Evolutionary conservation across 2,888 invertebrate species (phyloP).

Genomic region (Globia sparganii): DNA sequence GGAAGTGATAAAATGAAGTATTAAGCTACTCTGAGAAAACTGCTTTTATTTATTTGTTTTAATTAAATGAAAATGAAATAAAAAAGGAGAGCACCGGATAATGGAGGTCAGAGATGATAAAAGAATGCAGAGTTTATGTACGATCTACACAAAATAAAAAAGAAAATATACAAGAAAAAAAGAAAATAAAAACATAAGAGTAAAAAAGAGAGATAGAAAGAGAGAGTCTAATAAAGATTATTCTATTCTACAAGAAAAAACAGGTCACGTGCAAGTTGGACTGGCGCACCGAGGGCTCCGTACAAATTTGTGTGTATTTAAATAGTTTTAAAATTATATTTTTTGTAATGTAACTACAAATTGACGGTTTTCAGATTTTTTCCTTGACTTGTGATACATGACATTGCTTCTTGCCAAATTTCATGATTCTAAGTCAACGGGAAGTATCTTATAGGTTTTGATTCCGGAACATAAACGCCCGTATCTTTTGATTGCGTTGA

Average conservation of each 20-base stretch:
- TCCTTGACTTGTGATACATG: too few relatives aligned
- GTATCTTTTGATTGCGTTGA: too few relatives aligned
- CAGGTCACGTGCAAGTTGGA: too few relatives aligned
- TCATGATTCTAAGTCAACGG: too few relatives aligned
- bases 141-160: not conserved
- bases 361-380: too few relatives aligned
- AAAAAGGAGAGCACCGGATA: not conserved
- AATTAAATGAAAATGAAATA: not conserved
- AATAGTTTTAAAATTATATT: too few relatives aligned
- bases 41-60: not conserved
- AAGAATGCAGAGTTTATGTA: not conserved
- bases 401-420: too few relatives aligned
- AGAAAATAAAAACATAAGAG: not conserved
- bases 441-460: too few relatives aligned
- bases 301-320: too few relatives aligned
- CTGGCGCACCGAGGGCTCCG: too few relatives aligned
- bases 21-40: not conserved
- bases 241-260: not conserved
- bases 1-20: not conserved
- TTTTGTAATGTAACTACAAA: too few relatives aligned
- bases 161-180: not conserved
- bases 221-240: not conserved
- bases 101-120: not conserved
- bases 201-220: not conserved
- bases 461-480: too few relatives aligned